Conservation (phyloP, 2,113 vertebrate genomes). For the human (Homo sapiens) region DNA sequence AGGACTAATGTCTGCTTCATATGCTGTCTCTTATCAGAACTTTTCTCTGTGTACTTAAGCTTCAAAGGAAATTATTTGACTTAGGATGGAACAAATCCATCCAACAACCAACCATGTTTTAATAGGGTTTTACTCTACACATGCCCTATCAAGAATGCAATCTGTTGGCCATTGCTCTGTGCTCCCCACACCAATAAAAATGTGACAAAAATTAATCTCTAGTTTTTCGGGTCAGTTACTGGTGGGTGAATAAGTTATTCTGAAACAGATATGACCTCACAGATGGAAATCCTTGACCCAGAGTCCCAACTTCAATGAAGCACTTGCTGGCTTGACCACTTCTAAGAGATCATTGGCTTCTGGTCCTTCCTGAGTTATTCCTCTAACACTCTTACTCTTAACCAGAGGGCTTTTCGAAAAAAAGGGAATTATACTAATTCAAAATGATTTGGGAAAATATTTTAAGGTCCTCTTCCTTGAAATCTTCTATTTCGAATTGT, state of each 20-base stretch:
- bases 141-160: neutral
- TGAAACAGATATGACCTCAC: neutral
- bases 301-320: neutral
- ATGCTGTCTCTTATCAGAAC: neutral
- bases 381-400: neutral
- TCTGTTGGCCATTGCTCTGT: neutral
- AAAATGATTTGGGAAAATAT: conserved; percentile 18
- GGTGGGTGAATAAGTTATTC: neutral
- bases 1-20: neutral
- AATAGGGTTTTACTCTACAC: neutral
- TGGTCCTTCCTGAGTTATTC: neutral
- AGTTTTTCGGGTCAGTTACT: neutral
- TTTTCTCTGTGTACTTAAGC: neutral
- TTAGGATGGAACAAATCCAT: neutral
- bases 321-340: neutral
- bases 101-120: neutral
- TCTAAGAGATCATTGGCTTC: accelerated
- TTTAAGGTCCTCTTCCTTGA: neutral
- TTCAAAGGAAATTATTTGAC: conserved; percentile 29
- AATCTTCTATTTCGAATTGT: neutral
- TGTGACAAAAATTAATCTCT: neutral
- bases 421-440: neutral
- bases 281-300: neutral
- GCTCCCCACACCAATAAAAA: neutral
- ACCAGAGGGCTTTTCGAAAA: neutral